Evolutionary conservation across 1,140 invertebrate species (phyloP).

Genomic region (Drosophila subobscura): DNA sequence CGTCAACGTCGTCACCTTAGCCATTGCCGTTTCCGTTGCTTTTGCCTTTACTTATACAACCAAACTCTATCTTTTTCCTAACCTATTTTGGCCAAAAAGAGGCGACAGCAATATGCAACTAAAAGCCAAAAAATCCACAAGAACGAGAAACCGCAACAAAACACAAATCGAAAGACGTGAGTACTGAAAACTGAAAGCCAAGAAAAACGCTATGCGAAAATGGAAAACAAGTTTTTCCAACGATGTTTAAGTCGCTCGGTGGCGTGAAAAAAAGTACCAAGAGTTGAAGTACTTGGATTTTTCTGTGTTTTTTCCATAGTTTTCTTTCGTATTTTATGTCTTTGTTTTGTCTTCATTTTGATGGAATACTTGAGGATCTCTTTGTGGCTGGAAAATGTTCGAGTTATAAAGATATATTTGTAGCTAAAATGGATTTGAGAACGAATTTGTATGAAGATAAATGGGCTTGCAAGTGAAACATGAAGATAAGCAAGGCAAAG

Average conservation of each 20-base stretch:
- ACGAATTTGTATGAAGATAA: too few species aligned
- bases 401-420: neutral
- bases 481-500: too few species aligned
- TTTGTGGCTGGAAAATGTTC: neutral
- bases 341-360: neutral
- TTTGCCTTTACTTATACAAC: slow-evolving; percentile 22
- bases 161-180: slow-evolving; percentile 48
- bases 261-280: slow-evolving; percentile 31
- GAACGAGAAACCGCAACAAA: slow-evolving; percentile 40
- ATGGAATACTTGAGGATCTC: slow-evolving; percentile 12
- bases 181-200: slow-evolving; percentile 16
- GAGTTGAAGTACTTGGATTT: slow-evolving; percentile 50
- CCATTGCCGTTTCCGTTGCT: neutral
- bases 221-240: slow-evolving; percentile 32
- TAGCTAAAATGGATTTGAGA: too few species aligned
- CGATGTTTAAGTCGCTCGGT: slow-evolving; percentile 43
- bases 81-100: slow-evolving; percentile 49
- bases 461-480: too few species aligned
- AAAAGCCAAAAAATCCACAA: slow-evolving; percentile 56
- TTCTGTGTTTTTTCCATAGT: slow-evolving; percentile 12
- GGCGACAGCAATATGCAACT: slow-evolving; percentile 49
- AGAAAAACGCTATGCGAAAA: slow-evolving; percentile 12
- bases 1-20: slow-evolving; percentile 20
- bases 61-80: too few species aligned
- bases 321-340: slow-evolving; percentile 7